Conservation (phyloP, 1,140 invertebrate species). For the Zaprionus gabonicus region DNA sequence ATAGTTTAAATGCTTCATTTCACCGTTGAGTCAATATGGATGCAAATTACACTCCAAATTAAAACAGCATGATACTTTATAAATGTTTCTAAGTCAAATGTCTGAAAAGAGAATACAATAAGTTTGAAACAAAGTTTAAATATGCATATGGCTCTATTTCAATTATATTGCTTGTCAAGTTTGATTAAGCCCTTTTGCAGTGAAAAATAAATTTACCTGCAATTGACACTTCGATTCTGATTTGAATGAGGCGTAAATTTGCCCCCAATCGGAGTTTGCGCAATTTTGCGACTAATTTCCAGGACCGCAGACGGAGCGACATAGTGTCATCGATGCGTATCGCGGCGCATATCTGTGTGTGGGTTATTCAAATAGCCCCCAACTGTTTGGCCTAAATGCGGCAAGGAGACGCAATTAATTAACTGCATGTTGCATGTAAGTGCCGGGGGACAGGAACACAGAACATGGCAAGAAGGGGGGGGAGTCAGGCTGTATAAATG, state of each 20-base stretch:
- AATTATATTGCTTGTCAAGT: neutral
- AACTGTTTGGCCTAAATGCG: constrained; percentile 18
- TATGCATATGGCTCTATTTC: neutral
- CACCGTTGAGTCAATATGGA: no score
- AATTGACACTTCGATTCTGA: constrained; percentile 1
- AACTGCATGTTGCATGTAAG: constrained; percentile 13
- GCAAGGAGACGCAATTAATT: constrained; percentile 38
- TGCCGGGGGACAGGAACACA: no score
- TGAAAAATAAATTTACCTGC: neutral
- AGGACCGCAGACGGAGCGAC: neutral
- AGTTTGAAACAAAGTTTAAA: neutral
- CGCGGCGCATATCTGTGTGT: neutral
- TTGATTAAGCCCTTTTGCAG: neutral
- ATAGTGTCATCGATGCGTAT: constrained; percentile 6
- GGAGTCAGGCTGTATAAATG: constrained; percentile 45
- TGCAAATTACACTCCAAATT: no score
- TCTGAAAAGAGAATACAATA: neutral
- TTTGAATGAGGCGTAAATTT: neutral
- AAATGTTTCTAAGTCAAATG: no score
- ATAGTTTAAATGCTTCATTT: no score
- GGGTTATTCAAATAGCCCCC: constrained; percentile 8
- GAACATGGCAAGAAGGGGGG: neutral
- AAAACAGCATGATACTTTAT: no score
- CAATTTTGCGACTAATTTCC: constrained; percentile 13
- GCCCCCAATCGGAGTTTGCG: neutral